phyloP scores from a whole-genome alignment of 2,113 vertebrate species.

The Regulus satrapa region DNA sequence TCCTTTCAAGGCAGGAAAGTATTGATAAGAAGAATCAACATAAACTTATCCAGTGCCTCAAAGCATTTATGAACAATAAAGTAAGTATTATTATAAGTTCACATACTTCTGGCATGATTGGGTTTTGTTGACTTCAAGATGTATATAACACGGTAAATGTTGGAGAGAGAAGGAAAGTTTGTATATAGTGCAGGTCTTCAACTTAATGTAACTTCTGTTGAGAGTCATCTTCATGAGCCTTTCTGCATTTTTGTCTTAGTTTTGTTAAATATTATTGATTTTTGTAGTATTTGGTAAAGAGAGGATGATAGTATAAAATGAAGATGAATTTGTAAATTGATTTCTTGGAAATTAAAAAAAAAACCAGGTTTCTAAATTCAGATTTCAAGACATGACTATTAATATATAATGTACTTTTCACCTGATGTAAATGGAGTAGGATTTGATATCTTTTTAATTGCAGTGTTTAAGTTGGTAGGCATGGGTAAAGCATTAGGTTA shows the following conservation, averaged over 20 bases:
- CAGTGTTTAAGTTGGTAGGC: background rate
- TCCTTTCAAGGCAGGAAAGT: constrained; percentile 83
- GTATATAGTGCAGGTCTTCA: background rate
- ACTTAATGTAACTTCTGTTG: background rate
- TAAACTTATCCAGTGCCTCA: constrained; percentile 98
- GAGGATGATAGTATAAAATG: background rate
- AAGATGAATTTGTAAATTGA: background rate
- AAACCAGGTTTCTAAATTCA: background rate
- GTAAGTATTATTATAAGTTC: constrained; percentile 69
- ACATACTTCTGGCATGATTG: background rate
- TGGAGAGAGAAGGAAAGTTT: background rate
- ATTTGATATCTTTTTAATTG: background rate
- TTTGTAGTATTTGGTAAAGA: background rate
- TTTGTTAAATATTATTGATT: background rate
- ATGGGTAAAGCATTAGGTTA: background rate
- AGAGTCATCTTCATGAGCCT: background rate
- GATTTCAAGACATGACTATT: background rate
- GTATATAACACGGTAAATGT: background rate
- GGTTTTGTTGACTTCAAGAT: background rate
- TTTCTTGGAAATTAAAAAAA: background rate
- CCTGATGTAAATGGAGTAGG: background rate
- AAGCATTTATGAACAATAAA: constrained; percentile 99
- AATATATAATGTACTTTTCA: background rate
- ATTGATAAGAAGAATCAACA: constrained; percentile 97
- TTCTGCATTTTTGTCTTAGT: background rate